phyloP scores from a whole-genome alignment of 2,113 vertebrate species.

The Lamprotornis superbus region DNA sequence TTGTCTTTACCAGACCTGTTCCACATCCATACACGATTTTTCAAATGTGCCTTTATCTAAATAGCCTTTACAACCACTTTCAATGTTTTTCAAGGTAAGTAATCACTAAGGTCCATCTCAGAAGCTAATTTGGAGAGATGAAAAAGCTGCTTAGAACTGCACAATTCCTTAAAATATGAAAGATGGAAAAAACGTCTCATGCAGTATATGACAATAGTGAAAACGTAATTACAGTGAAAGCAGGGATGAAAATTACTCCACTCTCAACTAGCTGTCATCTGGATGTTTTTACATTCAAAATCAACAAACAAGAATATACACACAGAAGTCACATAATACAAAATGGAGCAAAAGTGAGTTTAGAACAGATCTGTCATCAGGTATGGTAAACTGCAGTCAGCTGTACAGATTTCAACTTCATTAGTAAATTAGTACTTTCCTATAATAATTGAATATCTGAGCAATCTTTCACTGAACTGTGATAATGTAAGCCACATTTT shows the following conservation, averaged over 20 bases:
- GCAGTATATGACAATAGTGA: neutral
- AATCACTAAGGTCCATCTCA: neutral
- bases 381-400: neutral
- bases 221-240: neutral
- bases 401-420: neutral
- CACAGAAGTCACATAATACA: neutral
- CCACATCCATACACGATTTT: neutral
- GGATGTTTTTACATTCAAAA: neutral
- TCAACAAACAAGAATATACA: neutral
- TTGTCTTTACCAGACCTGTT: neutral
- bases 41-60: neutral
- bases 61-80: neutral
- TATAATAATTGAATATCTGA: neutral
- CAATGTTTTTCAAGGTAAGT: neutral
- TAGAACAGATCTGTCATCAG: neutral
- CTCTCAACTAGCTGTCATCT: neutral
- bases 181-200: neutral
- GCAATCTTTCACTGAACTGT: neutral
- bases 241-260: neutral
- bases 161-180: neutral
- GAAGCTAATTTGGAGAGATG: neutral
- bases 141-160: neutral
- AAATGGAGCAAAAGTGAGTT: neutral
- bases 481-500: neutral
- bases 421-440: neutral